Evolutionary conservation across 1,140 invertebrate genomes (phyloP).

Genomic region (Heliconius hermathena): DNA sequence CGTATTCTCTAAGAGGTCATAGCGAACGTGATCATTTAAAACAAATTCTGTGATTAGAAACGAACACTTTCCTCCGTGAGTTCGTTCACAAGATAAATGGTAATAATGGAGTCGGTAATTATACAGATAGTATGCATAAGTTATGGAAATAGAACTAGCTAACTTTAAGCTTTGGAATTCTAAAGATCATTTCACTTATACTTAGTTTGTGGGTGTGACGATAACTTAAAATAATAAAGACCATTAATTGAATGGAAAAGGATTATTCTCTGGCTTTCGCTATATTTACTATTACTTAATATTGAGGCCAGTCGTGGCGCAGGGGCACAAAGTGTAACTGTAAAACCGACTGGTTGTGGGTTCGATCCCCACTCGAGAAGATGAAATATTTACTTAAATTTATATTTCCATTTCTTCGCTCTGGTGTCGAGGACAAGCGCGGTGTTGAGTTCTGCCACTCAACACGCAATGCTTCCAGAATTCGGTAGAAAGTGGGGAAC

Average conservation of each 20-base stretch:
- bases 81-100: slow-evolving; percentile 59
- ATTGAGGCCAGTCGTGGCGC: too few relatives aligned
- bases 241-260: slow-evolving; percentile 18
- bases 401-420: too few relatives aligned
- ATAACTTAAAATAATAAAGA: not conserved
- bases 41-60: slow-evolving; percentile 62
- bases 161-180: slow-evolving; percentile 49
- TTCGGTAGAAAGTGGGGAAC: too few relatives aligned
- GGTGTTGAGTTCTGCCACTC: too few relatives aligned
- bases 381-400: too few relatives aligned
- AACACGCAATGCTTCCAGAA: too few relatives aligned
- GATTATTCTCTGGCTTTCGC: slow-evolving; percentile 28
- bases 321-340: too few relatives aligned
- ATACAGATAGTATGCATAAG: slow-evolving; percentile 59
- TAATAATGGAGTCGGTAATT: slow-evolving; percentile 63
- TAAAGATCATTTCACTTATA: slow-evolving; percentile 36
- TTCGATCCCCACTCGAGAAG: too few relatives aligned
- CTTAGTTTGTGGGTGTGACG: slow-evolving; percentile 22
- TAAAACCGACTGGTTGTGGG: too few relatives aligned
- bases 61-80: slow-evolving; percentile 56
- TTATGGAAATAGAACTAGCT: slow-evolving; percentile 61
- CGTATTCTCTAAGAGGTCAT: slow-evolving; percentile 57
- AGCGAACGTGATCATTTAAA: slow-evolving; percentile 56
- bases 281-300: slow-evolving; percentile 9
- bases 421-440: too few relatives aligned